These are phyloP conservation scores for Eupristina koningsbergeri DNA, from an alignment of 1,140 invertebrate species.

Conservation along the genomic window DNA sequence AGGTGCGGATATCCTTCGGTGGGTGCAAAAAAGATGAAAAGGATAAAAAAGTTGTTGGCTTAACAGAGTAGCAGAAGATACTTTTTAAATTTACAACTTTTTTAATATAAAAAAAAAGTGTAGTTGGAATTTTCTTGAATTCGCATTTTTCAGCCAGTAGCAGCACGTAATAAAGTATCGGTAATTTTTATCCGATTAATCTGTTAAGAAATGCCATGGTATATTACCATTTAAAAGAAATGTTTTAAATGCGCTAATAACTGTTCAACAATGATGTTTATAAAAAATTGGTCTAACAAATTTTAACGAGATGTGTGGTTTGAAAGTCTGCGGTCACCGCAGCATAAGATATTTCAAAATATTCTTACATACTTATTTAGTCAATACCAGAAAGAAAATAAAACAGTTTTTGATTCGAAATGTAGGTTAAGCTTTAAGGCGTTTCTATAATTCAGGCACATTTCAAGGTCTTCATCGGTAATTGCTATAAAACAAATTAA, in stretches of 20 bases:
- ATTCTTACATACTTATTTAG: not conserved
- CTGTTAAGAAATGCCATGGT: not conserved
- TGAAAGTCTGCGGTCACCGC: not conserved
- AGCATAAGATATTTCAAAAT: not conserved
- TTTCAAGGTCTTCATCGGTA: not conserved
- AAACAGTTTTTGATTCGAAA: not conserved
- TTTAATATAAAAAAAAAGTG: not conserved
- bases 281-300: not conserved
- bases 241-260: not conserved
- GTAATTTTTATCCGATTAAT: not conserved
- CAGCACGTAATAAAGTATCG: not conserved
- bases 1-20: not conserved
- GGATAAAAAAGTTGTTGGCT: not conserved
- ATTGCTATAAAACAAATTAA: not conserved
- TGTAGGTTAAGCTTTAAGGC: not conserved
- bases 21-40: not conserved
- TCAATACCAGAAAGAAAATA: not conserved
- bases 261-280: not conserved
- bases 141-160: not conserved
- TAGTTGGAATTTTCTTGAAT: not conserved
- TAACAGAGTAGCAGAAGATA: not conserved
- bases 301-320: not conserved
- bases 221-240: not conserved
- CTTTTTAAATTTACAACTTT: not conserved
- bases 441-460: not conserved